A percentile compares a stretch with the other conserved stretches of the same genome.
Evolutionary conservation across 1,140 invertebrate genomes (phyloP).

Genomic region (Drosophila athabasca): DNA sequence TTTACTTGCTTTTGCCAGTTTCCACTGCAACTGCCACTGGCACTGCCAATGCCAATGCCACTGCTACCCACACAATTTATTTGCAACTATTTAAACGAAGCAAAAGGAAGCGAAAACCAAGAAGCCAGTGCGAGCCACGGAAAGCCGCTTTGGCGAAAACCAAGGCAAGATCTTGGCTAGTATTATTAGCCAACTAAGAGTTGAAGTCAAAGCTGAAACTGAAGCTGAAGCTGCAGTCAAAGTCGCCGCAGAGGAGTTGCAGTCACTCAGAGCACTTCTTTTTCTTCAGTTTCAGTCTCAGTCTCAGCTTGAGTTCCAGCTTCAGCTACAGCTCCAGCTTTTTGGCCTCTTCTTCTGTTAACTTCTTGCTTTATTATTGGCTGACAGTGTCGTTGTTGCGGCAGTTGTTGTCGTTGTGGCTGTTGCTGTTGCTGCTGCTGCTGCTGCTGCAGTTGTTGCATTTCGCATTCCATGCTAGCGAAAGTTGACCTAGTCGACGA

Average conservation of each 20-base stretch:
- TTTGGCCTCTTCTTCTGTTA: no score
- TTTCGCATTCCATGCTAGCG: constrained; percentile 82
- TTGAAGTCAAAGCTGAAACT: constrained; percentile 13
- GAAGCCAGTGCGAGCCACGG: constrained; percentile 17
- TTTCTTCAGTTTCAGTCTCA: constrained; percentile 11
- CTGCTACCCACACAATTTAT: constrained; percentile 81
- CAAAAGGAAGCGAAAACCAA: constrained; percentile 33
- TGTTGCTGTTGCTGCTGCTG: constrained; percentile 36
- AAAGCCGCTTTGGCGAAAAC: constrained; percentile 35
- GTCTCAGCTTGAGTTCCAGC: constrained; percentile 3
- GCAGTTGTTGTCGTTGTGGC: constrained; percentile 37
- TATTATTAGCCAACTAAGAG: constrained; percentile 68
- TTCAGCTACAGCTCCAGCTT: constrained; percentile 15
- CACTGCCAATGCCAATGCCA: constrained; percentile 21
- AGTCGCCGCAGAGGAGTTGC: constrained; percentile 52
- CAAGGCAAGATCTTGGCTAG: constrained; percentile 52
- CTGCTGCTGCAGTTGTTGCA: constrained; percentile 57
- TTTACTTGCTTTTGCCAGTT: constrained; percentile 76
- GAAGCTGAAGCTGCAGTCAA: constrained; percentile 14
- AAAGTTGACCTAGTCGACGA: constrained; percentile 81
- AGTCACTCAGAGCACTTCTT: constrained; percentile 77
- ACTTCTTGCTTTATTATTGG: constrained; percentile 76
- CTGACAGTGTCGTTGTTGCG: constrained; percentile 70
- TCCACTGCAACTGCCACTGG: constrained; percentile 26
- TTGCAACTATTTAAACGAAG: constrained; percentile 78